Evolutionary conservation across 2,888 invertebrate species (phyloP).

Genomic region (Synanthedon vespiformis): DNA sequence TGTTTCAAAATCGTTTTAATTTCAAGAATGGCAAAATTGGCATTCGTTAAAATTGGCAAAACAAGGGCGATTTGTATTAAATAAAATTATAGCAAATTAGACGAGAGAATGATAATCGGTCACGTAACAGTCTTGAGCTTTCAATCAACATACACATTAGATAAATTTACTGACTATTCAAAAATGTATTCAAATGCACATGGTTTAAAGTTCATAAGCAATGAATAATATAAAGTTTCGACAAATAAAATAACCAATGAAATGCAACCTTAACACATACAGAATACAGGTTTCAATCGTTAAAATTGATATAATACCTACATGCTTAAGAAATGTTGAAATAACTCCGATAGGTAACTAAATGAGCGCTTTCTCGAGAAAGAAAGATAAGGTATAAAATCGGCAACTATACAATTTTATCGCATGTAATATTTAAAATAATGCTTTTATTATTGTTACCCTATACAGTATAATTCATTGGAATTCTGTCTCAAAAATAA

Average conservation of each 20-base stretch:
- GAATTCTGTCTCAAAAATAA: no score
- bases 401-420: neutral
- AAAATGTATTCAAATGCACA: neutral
- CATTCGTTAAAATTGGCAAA: conserved; percentile 26
- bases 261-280: neutral
- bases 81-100: conserved; percentile 41
- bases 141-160: conserved; percentile 35
- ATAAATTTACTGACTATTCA: neutral
- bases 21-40: neutral
- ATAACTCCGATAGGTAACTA: conserved; percentile 15
- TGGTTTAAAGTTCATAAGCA: neutral
- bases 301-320: conserved; percentile 1
- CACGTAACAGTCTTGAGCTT: conserved; percentile 47
- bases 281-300: neutral
- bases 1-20: no score
- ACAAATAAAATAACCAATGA: neutral
- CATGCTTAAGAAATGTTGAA: conserved; percentile 2
- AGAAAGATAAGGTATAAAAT: conserved; percentile 2
- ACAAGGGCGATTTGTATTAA: conserved; percentile 7
- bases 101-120: conserved; percentile 38
- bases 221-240: neutral
- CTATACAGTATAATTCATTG: no score
- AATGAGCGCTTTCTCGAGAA: conserved; percentile 7
- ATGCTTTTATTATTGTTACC: no score
- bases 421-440: neutral